Evolutionary conservation across 2,113 vertebrate species (phyloP).

Genomic region (Panurus biarmicus): DNA sequence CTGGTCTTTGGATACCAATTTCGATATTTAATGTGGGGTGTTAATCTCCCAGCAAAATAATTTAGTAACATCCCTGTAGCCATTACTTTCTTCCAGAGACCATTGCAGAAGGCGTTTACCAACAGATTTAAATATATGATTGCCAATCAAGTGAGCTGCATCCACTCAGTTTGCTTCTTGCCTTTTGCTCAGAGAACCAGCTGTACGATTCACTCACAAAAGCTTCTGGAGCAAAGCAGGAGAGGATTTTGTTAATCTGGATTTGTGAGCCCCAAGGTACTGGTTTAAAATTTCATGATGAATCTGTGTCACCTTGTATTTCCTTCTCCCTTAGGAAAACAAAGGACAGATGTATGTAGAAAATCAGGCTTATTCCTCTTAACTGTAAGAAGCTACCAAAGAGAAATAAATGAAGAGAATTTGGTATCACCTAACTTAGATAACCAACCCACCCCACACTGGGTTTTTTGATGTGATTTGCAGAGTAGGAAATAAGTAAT

Average conservation of each 20-base stretch:
- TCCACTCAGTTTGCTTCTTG: not conserved
- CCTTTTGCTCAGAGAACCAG: not conserved
- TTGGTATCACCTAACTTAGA: not conserved
- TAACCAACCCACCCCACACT: not conserved
- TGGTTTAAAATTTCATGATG: conserved; percentile 8
- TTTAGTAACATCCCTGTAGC: not conserved
- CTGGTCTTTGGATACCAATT: not conserved
- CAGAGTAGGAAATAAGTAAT: not conserved
- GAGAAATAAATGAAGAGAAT: not conserved
- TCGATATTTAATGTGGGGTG: not conserved
- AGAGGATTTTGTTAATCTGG: conserved; percentile 43
- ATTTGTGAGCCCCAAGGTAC: not conserved
- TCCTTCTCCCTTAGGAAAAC: not conserved
- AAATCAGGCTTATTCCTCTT: not conserved
- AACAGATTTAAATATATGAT: not conserved
- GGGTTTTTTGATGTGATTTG: not conserved
- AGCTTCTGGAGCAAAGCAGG: not conserved
- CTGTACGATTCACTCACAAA: not conserved
- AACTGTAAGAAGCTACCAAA: not conserved
- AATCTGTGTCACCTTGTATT: not conserved
- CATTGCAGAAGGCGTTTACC: not conserved
- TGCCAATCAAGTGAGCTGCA: not conserved
- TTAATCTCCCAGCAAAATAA: not conserved
- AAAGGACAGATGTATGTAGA: not conserved
- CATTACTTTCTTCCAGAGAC: not conserved